Percentiles rank a stretch among this genome's conserved stretches.
phyloP scores from a whole-genome alignment of 2,888 invertebrate species.

The Aphodius granarius region DNA sequence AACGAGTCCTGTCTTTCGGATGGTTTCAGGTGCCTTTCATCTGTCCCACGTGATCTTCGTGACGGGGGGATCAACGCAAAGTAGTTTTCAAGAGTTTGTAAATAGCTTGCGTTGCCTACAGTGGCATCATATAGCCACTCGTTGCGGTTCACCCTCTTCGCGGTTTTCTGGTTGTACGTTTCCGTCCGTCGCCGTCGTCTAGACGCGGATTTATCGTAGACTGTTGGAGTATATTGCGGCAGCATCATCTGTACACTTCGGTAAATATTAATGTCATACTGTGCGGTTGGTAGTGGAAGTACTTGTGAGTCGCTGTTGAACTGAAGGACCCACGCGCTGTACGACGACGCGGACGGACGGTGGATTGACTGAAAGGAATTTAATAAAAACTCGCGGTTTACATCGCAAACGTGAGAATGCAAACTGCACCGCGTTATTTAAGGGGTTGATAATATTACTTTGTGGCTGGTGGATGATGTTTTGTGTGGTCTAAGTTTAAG shows the following conservation, averaged over 20 bases:
- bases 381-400: neutral
- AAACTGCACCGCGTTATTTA: neutral
- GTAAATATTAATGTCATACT: neutral
- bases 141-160: neutral
- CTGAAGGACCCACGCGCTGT: neutral
- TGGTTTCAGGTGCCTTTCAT: neutral
- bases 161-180: neutral
- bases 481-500: neutral
- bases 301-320: neutral
- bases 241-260: neutral
- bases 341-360: neutral
- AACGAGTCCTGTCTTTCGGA: neutral
- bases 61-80: neutral
- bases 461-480: neutral
- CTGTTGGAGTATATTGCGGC: neutral
- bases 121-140: neutral
- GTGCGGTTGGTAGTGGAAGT: neutral
- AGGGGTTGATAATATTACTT: neutral
- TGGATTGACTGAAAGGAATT: neutral
- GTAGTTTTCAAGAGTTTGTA: neutral
- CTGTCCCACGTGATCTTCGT: neutral
- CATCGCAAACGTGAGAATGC: neutral
- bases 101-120: neutral
- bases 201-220: neutral
- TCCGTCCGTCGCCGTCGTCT: neutral